Evolutionary conservation across 92 coral and sea anemone genomes (phyloP), one percentile per base, ranked within the genome.

Genomic region (Porites rus): DNA sequence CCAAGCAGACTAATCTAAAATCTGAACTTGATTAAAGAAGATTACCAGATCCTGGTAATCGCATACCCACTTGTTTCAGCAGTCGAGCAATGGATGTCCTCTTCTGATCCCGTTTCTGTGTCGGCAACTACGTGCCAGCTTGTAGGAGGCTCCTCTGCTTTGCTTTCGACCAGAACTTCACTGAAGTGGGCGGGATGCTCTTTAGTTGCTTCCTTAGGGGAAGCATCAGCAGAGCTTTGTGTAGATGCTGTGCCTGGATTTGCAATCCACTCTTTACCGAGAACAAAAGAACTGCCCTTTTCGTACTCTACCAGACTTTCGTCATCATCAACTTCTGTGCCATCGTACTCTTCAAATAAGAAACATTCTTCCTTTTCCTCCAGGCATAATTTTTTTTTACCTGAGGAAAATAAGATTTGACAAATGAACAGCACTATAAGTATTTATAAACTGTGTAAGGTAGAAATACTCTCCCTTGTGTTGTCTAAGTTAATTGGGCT

Each of bases 321-420:
- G 25, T 79, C 84, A 19, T 79, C 84, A 17, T 79, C 75, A 19
- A 79, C 18, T 79, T 79, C 84, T 4, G 84, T 60, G 20, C 84
- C 84, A 79, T 79, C 84, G 18, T 58, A 19, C 43, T 61, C 84
- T 63, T 79, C 84, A 24, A 79, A 79, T 22, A 79, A 51, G 7
- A 13, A 25, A n/a, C 38, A 25, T 79, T 25, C 84, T 8, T 61
- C 84, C 74, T 25, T 17, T 56, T 79, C 46, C 16, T 60, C 71
- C 71, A 79, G 51, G 8, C 84, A 59, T 79, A 79, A 62, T 62
- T 62, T 79, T 65, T 65, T 65, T 24, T 65, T 65, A 65, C 69
- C 69, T 65, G 69, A 65, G 18, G 69, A 65, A 65, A 10, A 65
- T 65, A 17, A 65, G 21, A 65, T 65, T 65, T 65, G 8, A 24